Evolutionary conservation across 2,113 vertebrate genomes (phyloP).

Genomic region (Polypterus bichir): DNA sequence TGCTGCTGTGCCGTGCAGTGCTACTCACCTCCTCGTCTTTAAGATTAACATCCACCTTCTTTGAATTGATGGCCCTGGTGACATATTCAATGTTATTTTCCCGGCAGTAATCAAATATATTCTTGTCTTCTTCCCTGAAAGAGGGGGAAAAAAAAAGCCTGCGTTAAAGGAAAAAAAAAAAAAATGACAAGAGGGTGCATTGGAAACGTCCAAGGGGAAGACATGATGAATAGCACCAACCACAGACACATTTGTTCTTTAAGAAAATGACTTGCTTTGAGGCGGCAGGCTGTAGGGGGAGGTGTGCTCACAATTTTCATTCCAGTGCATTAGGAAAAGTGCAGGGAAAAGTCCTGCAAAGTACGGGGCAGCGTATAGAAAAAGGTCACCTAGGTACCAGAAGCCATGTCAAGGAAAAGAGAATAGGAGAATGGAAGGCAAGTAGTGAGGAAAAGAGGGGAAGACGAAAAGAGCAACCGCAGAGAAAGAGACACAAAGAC

Average conservation of each 20-base stretch:
- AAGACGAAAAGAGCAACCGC: too few species aligned
- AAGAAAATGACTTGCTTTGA: too few species aligned
- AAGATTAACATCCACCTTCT: conserved; percentile 74
- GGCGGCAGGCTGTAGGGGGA: too few species aligned
- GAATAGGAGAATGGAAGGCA: not conserved
- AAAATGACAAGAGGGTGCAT: conserved; percentile 3
- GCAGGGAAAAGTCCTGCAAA: too few species aligned
- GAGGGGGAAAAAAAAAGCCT: conserved; percentile 24
- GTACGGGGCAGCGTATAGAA: not conserved
- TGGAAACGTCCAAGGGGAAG: too few species aligned
- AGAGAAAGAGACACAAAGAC: too few species aligned
- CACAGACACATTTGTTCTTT: too few species aligned
- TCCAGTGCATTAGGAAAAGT: too few species aligned
- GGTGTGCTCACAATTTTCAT: too few species aligned
- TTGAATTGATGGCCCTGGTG: conserved; percentile 69
- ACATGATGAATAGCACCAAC: too few species aligned
- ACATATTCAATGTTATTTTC: conserved; percentile 88
- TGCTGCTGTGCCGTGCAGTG: not conserved
- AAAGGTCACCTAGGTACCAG: too few species aligned
- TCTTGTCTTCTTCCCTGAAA: conserved; percentile 89
- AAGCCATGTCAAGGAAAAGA: not conserved
- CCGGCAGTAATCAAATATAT: conserved; percentile 95
- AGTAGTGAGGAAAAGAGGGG: too few species aligned
- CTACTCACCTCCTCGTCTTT: conserved; percentile 84
- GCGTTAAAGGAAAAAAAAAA: not conserved